Percentiles rank a stretch among this genome's conserved stretches.
Conservation (phyloP, 2,113 vertebrate species). For the Micronycteris hirsuta region DNA sequence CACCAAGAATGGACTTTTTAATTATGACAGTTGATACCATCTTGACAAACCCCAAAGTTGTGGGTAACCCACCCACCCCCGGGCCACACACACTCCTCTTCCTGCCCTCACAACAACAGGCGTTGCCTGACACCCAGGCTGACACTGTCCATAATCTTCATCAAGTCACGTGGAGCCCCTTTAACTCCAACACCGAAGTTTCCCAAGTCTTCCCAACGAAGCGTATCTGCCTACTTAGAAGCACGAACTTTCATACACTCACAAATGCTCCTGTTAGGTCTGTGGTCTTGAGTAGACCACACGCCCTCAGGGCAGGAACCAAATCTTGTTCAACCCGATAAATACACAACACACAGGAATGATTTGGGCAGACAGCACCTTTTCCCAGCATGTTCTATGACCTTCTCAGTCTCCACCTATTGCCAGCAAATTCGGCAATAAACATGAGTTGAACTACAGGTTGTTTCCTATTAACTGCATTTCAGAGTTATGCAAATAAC, state of each 20-base stretch:
- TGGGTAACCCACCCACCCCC: background rate
- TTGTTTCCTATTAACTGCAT: background rate
- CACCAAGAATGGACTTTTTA: background rate
- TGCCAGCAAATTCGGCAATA: background rate
- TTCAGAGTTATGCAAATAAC: background rate
- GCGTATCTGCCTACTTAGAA: background rate
- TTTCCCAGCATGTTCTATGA: background rate
- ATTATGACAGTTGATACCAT: background rate
- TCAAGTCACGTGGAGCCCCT: background rate
- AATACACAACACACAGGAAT: accelerated
- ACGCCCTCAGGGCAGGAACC: background rate
- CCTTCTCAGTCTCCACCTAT: background rate
- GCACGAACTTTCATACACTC: background rate
- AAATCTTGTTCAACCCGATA: background rate
- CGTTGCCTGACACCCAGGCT: background rate
- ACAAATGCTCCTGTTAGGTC: no score
- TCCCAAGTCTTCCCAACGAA: background rate
- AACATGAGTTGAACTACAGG: background rate
- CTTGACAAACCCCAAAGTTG: background rate
- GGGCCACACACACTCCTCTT: background rate
- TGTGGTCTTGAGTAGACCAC: background rate
- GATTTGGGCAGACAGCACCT: background rate
- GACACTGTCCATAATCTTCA: background rate
- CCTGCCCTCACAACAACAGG: background rate
- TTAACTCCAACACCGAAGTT: background rate